phyloP scores from a whole-genome alignment of 2,113 vertebrate genomes.

The Glaucomys volans region DNA sequence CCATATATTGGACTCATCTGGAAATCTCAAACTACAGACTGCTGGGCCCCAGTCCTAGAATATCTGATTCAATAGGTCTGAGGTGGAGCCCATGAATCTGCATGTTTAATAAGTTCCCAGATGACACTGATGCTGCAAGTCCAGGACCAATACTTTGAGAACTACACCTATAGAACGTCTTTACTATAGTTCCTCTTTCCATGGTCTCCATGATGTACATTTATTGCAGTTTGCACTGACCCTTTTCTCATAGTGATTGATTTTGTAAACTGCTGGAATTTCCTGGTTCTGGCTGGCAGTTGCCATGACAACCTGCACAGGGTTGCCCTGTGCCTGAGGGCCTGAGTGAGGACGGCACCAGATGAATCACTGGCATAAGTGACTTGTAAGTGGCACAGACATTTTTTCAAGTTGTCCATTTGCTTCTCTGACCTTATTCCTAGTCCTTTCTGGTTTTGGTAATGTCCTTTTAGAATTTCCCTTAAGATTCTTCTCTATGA shows the following conservation, averaged over 20 bases:
- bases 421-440: conserved; percentile 54
- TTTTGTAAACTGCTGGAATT: conserved; percentile 74
- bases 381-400: conserved; percentile 58
- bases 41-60: not conserved
- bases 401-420: conserved; percentile 57
- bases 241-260: conserved; percentile 63
- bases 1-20: not conserved
- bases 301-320: conserved; percentile 65
- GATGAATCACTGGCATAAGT: conserved; percentile 65
- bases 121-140: not conserved
- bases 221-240: conserved; percentile 51
- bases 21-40: not conserved
- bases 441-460: not conserved
- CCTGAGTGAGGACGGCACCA: conserved; percentile 46
- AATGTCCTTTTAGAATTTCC: conserved; percentile 23
- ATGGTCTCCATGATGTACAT: not conserved
- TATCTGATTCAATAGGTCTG: conserved; percentile 22
- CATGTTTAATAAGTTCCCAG: not conserved
- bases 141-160: not conserved
- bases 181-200: conserved; percentile 20
- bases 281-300: conserved; percentile 67
- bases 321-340: conserved; percentile 53
- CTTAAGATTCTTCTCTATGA: conserved; percentile 24
- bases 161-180: not conserved
- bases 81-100: not conserved